phyloP scores from a whole-genome alignment of 2,888 invertebrate genomes.

The Rhagonycha fulva region DNA sequence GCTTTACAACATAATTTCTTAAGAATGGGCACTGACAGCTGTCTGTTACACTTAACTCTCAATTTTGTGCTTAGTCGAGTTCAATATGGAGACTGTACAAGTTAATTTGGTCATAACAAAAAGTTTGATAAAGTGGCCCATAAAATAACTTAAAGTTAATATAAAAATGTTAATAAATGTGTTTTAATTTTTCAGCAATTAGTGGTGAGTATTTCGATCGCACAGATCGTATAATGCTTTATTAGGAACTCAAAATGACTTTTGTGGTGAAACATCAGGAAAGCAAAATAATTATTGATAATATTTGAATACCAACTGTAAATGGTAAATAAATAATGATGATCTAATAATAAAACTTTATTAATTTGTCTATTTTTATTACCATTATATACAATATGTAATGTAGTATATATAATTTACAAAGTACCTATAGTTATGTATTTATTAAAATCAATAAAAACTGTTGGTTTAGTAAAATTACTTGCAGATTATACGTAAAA shows the following conservation, averaged over 20 bases:
- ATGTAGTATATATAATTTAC: too few relatives aligned
- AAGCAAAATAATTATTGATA: not conserved
- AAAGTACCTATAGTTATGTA: too few relatives aligned
- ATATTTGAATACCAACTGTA: not conserved
- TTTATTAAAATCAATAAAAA: too few relatives aligned
- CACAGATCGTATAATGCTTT: too few relatives aligned
- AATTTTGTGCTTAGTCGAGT: constrained; percentile 1
- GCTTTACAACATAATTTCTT: not conserved
- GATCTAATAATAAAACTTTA: not conserved
- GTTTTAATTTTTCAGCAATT: not conserved
- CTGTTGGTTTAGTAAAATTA: not conserved
- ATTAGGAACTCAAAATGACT: not conserved
- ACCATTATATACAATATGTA: too few relatives aligned
- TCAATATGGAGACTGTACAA: not conserved
- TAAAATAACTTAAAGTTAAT: not conserved
- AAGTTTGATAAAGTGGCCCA: not conserved
- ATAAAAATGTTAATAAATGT: not conserved
- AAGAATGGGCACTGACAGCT: not conserved
- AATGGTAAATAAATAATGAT: not conserved
- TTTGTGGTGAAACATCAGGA: not conserved
- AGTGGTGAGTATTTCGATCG: not conserved
- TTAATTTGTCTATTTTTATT: too few relatives aligned
- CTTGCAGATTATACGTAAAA: not conserved
- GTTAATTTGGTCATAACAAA: constrained; percentile 1
- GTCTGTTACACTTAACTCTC: constrained; percentile 1